phyloP scores from a whole-genome alignment of 2,113 vertebrate genomes.

The Tyto alba region DNA sequence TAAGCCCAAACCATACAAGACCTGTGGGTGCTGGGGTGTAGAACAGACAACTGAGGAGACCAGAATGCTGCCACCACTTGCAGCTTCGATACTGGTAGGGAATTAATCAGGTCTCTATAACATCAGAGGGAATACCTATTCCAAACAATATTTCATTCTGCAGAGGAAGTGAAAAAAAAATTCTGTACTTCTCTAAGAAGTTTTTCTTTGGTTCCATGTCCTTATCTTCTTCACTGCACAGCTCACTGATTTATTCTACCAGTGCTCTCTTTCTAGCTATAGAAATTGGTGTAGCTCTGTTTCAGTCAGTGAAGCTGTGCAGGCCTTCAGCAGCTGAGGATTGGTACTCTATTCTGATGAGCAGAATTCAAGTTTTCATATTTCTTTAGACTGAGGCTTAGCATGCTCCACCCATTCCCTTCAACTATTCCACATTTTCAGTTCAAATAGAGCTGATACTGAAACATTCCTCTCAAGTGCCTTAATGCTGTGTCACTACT shows the following conservation, averaged over 20 bases:
- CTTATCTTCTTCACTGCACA: neutral
- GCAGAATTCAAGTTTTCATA: neutral
- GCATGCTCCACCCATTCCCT: neutral
- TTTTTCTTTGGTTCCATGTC: neutral
- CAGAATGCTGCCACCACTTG: neutral
- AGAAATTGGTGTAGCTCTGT: neutral
- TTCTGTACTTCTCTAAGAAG: neutral
- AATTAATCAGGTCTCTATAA: neutral
- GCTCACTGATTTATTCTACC: neutral
- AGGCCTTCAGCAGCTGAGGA: neutral
- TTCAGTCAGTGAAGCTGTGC: neutral
- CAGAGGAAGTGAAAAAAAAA: neutral
- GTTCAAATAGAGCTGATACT: neutral
- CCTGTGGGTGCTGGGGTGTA: neutral
- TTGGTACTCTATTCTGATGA: neutral
- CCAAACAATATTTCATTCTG: neutral
- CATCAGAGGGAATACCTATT: neutral
- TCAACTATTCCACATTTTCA: neutral
- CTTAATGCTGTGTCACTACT: neutral
- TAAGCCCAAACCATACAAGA: neutral
- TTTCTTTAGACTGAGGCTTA: neutral
- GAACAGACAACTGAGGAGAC: neutral
- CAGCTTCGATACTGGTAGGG: accelerated
- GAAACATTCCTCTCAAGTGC: neutral
- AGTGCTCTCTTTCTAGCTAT: neutral